Percentiles rank a stretch among this genome's conserved stretches.
Evolutionary conservation across 1,140 invertebrate species (phyloP).

Genomic region (Cotesia chilonis): DNA sequence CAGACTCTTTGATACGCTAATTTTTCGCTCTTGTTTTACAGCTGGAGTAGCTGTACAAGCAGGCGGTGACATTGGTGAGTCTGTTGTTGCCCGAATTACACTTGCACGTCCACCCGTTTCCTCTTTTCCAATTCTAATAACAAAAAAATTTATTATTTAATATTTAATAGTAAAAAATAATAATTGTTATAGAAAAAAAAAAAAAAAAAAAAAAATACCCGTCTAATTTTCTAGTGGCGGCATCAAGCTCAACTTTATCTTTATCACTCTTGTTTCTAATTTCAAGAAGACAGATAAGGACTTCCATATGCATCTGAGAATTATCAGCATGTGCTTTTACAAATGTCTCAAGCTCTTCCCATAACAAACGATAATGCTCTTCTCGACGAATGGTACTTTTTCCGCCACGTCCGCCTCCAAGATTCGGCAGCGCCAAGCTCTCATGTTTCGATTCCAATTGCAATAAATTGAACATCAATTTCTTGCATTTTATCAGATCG

Average conservation of each 20-base stretch:
- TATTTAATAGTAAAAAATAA: background rate
- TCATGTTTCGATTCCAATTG: conserved; percentile 86
- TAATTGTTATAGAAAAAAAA: background rate
- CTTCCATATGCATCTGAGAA: conserved; percentile 75
- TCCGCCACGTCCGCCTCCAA: conserved; percentile 67
- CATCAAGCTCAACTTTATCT: conserved; percentile 74
- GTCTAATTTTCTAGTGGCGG: conserved; percentile 70
- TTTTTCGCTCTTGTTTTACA: conserved; percentile 56
- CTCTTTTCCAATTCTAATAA: conserved; percentile 56
- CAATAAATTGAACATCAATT: conserved; percentile 84
- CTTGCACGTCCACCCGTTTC: conserved; percentile 69
- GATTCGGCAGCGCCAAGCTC: conserved; percentile 73
- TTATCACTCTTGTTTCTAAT: conserved; percentile 73
- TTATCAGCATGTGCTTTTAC: conserved; percentile 76
- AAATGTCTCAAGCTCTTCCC: conserved; percentile 88
- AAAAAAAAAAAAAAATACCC: conserved; percentile 57
- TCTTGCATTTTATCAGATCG: conserved; percentile 88
- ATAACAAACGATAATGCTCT: conserved; percentile 90
- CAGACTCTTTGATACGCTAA: conserved; percentile 65
- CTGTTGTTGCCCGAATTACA: conserved; percentile 81
- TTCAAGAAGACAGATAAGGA: conserved; percentile 86
- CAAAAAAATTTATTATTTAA: conserved; percentile 20
- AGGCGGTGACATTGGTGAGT: conserved; percentile 83
- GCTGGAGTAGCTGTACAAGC: conserved; percentile 58
- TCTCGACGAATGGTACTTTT: conserved; percentile 75